Conservation (phyloP, 1,140 invertebrate genomes). For the Microplitis mediator region DNA sequence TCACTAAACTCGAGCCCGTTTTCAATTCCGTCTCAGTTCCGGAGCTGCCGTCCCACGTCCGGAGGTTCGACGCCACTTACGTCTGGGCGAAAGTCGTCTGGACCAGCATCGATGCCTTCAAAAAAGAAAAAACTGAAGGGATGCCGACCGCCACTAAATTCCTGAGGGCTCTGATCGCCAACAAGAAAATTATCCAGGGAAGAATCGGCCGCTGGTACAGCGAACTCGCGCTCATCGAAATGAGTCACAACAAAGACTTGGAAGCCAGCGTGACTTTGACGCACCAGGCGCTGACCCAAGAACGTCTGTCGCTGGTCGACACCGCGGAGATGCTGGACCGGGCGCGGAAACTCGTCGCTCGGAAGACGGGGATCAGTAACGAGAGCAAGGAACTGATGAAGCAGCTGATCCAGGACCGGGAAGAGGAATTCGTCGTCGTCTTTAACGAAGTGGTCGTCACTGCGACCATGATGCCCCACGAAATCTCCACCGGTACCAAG, state of each 20-base stretch:
- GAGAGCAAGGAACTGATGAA: slow-evolving; percentile 27
- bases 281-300: slow-evolving; percentile 35
- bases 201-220: slow-evolving; percentile 44
- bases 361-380: slow-evolving; percentile 36
- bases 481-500: slow-evolving; percentile 36
- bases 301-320: slow-evolving; percentile 40
- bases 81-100: slow-evolving; percentile 51
- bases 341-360: slow-evolving; percentile 39
- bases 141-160: slow-evolving; percentile 30
- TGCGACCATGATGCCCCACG: slow-evolving; percentile 29
- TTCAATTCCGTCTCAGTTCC: neutral
- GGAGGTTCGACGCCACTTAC: slow-evolving; percentile 43
- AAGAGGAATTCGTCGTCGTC: neutral
- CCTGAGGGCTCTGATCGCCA: slow-evolving; percentile 42
- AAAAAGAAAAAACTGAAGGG: slow-evolving; percentile 41
- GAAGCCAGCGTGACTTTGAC: slow-evolving; percentile 37
- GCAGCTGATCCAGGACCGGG: neutral
- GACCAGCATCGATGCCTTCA: slow-evolving; percentile 48
- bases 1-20: slow-evolving; percentile 15
- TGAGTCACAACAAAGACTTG: slow-evolving; percentile 45
- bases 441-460: slow-evolving; percentile 30
- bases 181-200: slow-evolving; percentile 36
- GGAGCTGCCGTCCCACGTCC: slow-evolving; percentile 45
- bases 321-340: slow-evolving; percentile 37
- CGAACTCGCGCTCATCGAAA: slow-evolving; percentile 51